phyloP scores from a whole-genome alignment of 2,888 invertebrate species.

The Eupsilia transversa region DNA sequence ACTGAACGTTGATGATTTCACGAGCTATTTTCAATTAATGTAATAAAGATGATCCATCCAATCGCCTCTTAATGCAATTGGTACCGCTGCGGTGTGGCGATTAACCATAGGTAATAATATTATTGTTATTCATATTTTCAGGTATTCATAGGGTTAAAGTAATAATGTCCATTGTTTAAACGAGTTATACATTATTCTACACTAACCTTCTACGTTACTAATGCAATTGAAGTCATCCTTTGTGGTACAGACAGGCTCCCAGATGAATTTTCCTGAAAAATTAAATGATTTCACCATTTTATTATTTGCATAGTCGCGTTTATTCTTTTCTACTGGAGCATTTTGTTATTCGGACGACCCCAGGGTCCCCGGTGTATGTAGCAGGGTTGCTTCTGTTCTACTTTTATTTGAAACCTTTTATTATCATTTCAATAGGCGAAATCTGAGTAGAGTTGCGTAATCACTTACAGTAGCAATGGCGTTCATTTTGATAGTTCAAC shows the following conservation, averaged over 20 bases:
- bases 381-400: background rate
- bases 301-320: conserved; percentile 13
- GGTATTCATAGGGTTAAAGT: background rate
- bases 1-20: too few species aligned
- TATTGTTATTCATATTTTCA: too few species aligned
- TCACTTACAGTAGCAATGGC: too few species aligned
- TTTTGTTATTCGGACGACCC: conserved; percentile 11
- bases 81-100: too few species aligned
- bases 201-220: conserved; percentile 76
- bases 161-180: conserved; percentile 1
- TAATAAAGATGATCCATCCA: too few species aligned
- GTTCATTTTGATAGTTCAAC: too few species aligned
- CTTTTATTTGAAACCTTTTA: background rate
- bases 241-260: conserved; percentile 83
- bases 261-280: conserved; percentile 78
- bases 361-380: conserved; percentile 2
- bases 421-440: background rate
- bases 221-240: conserved; percentile 80
- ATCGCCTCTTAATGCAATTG: too few species aligned
- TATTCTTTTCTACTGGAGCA: background rate
- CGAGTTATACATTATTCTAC: background rate
- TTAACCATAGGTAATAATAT: too few species aligned
- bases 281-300: conserved; percentile 44
- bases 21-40: too few species aligned
- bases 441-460: too few species aligned